Conservation (phyloP, 1,140 invertebrate genomes). For the Coelopa frigida region DNA sequence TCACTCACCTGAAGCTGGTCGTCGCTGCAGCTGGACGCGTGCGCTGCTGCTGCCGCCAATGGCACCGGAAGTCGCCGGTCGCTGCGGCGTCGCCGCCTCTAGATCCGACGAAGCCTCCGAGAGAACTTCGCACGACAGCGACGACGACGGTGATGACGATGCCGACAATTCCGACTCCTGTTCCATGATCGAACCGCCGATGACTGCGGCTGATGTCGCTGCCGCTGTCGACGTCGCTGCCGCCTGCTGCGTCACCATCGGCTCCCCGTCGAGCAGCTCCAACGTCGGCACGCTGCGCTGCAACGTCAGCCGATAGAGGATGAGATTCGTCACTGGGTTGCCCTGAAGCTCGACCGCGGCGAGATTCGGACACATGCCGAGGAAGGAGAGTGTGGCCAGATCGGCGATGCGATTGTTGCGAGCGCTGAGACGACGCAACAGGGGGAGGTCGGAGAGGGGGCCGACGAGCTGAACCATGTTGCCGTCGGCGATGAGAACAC, state of each 20-base stretch:
- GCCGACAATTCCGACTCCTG: not conserved
- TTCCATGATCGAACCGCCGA: not conserved
- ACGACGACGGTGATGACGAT: too few species aligned
- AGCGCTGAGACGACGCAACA: constrained; percentile 28
- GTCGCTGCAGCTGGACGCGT: too few species aligned
- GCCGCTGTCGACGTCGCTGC: not conserved
- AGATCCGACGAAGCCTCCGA: not conserved
- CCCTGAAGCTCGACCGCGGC: constrained; percentile 43
- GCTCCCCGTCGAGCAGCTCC: constrained; percentile 40
- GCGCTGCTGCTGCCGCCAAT: too few species aligned
- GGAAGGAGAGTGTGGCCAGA: constrained; percentile 40
- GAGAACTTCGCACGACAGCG: too few species aligned
- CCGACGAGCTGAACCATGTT: constrained; percentile 55
- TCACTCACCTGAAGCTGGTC: too few species aligned
- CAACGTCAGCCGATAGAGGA: constrained; percentile 40
- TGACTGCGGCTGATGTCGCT: not conserved
- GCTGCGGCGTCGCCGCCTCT: not conserved
- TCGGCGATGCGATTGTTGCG: constrained; percentile 44
- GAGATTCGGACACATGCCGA: constrained; percentile 45
- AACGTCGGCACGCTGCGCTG: constrained; percentile 42
- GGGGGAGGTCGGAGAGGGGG: constrained; percentile 46
- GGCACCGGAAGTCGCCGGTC: too few species aligned
- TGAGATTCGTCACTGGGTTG: constrained; percentile 41
- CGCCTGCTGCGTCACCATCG: constrained; percentile 12
- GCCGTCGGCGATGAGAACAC: constrained; percentile 54